Conservation (phyloP, 2,888 invertebrate species). For the Meiosimyza decipiens region DNA sequence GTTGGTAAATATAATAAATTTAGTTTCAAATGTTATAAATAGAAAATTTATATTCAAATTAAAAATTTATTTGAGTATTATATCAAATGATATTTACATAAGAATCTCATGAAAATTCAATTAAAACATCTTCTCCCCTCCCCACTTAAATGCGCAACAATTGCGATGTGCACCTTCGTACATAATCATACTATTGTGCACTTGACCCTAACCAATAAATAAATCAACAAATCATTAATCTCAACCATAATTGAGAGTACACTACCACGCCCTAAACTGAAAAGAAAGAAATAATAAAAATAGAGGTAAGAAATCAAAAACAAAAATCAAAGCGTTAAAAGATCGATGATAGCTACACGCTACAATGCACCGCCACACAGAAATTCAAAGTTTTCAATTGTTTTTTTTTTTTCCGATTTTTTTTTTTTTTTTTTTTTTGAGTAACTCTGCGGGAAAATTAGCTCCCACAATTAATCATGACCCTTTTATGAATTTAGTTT, state of each 20-base stretch:
- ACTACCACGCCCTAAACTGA: background rate
- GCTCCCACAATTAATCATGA: constrained; percentile 66
- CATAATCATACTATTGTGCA: constrained; percentile 38
- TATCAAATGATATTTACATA: no score
- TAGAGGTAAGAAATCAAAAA: no score
- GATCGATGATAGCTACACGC: constrained; percentile 29
- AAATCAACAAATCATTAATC: constrained; percentile 65
- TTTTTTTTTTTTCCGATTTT: constrained; percentile 4
- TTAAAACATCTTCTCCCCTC: background rate
- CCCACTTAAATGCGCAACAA: background rate
- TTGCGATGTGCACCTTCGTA: background rate
- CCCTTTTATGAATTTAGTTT: background rate
- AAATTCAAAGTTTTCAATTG: background rate
- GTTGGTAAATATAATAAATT: no score
- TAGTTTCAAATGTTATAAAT: no score
- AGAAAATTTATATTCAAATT: no score
- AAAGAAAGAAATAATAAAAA: background rate
- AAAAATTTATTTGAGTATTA: no score
- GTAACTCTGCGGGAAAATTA: constrained; percentile 54
- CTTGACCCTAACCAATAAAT: constrained; percentile 63
- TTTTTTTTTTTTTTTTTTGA: constrained; percentile 12
- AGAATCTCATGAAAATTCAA: no score
- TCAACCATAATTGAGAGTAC: constrained; percentile 35
- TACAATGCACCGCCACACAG: constrained; percentile 6
- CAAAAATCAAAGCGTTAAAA: constrained; percentile 14